Evolutionary conservation across 2,888 invertebrate species (phyloP).

Genomic region (Platycnemis pennipes): DNA sequence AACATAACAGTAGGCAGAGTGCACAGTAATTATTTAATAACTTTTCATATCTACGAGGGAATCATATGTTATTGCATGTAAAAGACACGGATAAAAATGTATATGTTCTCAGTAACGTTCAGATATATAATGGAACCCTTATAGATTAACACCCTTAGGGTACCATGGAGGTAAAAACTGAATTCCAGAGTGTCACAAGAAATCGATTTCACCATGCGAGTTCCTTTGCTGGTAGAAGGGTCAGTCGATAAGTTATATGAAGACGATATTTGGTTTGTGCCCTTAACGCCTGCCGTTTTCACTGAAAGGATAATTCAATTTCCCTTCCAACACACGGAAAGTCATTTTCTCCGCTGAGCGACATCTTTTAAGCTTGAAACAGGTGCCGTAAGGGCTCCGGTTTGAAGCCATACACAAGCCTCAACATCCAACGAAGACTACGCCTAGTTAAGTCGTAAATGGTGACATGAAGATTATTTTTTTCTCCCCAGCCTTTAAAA

Average conservation of each 20-base stretch:
- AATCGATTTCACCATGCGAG: neutral
- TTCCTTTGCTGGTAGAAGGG: neutral
- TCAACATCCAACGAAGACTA: neutral
- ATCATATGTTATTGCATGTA: too few relatives aligned
- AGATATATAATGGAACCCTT: too few relatives aligned
- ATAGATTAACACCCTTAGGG: too few relatives aligned
- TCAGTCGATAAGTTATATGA: neutral
- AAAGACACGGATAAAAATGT: too few relatives aligned
- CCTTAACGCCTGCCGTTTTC: neutral
- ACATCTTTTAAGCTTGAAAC: neutral
- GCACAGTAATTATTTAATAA: too few relatives aligned
- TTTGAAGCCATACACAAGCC: neutral
- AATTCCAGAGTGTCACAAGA: neutral
- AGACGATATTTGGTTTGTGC: neutral
- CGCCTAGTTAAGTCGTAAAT: slow-evolving; percentile 4
- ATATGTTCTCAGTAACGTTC: too few relatives aligned
- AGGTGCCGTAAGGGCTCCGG: neutral
- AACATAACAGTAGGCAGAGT: too few relatives aligned
- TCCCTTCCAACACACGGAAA: neutral
- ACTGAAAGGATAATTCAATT: neutral
- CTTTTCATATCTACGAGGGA: too few relatives aligned
- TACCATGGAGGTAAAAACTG: neutral
- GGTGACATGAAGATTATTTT: neutral
- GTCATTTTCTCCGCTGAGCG: neutral
- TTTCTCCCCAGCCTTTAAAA: neutral